Evolutionary conservation across 2,797 vertebrate species (phyloP).

Genomic region (Eremophila alpestris): DNA sequence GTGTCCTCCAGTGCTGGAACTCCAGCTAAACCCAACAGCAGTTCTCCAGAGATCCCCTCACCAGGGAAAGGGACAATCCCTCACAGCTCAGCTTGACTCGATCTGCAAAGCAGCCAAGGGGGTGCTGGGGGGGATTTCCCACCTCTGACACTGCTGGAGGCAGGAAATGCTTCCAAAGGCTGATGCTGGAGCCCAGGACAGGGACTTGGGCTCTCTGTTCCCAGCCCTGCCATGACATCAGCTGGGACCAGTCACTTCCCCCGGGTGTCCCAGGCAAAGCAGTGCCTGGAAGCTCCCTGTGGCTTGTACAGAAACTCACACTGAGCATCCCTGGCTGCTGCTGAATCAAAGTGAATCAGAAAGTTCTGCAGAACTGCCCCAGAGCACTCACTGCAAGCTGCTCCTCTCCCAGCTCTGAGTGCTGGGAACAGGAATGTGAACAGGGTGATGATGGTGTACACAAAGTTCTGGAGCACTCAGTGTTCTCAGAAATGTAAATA

Average conservation of each 20-base stretch:
- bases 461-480: background rate
- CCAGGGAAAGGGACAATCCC: background rate
- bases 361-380: background rate
- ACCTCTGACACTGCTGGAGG: background rate
- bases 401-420: background rate
- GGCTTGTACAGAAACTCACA: background rate
- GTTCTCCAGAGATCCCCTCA: background rate
- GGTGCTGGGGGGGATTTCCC: background rate
- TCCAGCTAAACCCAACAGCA: background rate
- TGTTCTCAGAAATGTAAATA: conserved; percentile 41
- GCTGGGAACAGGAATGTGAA: background rate
- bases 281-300: background rate
- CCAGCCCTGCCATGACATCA: background rate
- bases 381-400: background rate
- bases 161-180: background rate
- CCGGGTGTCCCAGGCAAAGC: background rate
- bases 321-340: background rate
- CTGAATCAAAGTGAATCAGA: background rate
- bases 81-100: background rate
- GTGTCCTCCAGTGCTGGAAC: background rate
- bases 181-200: background rate
- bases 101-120: background rate
- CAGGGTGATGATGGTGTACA: background rate
- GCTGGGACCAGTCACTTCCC: background rate
- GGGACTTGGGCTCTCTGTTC: background rate